phyloP scores from a whole-genome alignment of 2,888 invertebrate species.

The Ernsta delagoae region DNA sequence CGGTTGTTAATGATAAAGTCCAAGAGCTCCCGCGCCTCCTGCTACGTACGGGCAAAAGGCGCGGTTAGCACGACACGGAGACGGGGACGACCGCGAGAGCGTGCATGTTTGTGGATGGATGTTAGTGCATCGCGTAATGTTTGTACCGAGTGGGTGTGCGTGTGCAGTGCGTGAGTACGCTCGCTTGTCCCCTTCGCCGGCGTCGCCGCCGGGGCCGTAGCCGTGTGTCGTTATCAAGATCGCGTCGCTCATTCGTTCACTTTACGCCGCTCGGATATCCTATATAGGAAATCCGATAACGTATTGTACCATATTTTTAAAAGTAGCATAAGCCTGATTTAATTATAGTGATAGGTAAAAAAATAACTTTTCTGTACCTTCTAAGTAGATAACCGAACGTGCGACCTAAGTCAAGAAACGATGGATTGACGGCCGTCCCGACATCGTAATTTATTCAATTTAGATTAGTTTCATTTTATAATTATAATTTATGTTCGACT shows the following conservation, averaged over 20 bases:
- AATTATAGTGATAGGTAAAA: constrained; percentile 78
- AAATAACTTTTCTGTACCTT: constrained; percentile 80
- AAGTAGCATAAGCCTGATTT: constrained; percentile 78
- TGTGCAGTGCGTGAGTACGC: constrained; percentile 62
- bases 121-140: constrained; percentile 53
- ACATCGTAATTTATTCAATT: constrained; percentile 83
- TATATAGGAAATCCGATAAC: constrained; percentile 63
- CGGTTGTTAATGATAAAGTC: constrained; percentile 75
- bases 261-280: constrained; percentile 77
- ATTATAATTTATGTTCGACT: constrained; percentile 71
- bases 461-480: constrained; percentile 72
- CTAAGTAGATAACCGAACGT: constrained; percentile 83
- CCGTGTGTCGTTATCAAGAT: constrained; percentile 80
- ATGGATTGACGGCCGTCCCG: constrained; percentile 84
- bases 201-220: constrained; percentile 75
- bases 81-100: constrained; percentile 80
- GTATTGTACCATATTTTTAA: constrained; percentile 83
- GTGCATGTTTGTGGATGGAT: constrained; percentile 76
- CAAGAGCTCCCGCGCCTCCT: constrained; percentile 64
- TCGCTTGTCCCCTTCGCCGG: constrained; percentile 83
- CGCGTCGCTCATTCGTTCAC: constrained; percentile 82
- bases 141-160: constrained; percentile 52
- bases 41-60: constrained; percentile 60
- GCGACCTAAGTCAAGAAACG: constrained; percentile 84
- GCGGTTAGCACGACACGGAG: constrained; percentile 69